phyloP scores from a whole-genome alignment of 2,797 vertebrate genomes.

The Propithecus perrieri region DNA sequence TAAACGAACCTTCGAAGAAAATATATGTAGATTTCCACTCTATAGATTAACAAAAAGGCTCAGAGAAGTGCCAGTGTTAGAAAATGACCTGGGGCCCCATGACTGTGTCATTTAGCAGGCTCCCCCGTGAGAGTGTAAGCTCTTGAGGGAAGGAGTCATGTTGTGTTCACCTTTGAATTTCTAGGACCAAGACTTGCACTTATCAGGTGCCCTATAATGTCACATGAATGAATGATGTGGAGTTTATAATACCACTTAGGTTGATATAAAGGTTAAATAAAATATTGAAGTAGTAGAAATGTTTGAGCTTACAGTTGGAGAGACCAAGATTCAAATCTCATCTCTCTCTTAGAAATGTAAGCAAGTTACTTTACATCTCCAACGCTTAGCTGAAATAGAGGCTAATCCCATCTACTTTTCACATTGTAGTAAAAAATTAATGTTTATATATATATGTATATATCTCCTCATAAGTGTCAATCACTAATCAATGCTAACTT shows the following conservation, averaged over 20 bases:
- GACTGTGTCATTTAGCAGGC: neutral
- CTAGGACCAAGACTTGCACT: neutral
- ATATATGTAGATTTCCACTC: neutral
- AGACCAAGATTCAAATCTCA: conserved; percentile 26
- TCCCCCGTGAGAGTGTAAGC: neutral
- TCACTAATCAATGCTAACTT: neutral
- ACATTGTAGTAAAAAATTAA: neutral
- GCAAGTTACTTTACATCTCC: neutral
- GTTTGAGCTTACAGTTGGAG: conserved; percentile 32
- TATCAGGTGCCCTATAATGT: neutral
- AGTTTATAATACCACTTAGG: neutral
- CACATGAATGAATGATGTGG: neutral
- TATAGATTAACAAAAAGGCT: neutral
- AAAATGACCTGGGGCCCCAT: neutral
- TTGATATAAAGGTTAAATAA: conserved; percentile 18
- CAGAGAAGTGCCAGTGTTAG: neutral
- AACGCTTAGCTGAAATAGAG: neutral
- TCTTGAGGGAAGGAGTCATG: neutral
- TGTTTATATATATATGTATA: neutral
- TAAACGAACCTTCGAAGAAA: neutral
- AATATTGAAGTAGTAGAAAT: neutral
- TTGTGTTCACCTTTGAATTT: conserved; percentile 24
- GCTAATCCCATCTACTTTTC: neutral
- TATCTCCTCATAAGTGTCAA: neutral
- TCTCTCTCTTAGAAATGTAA: conserved; percentile 14